phyloP scores from a whole-genome alignment of 2,113 vertebrate species.

The Eidolon helvum region DNA sequence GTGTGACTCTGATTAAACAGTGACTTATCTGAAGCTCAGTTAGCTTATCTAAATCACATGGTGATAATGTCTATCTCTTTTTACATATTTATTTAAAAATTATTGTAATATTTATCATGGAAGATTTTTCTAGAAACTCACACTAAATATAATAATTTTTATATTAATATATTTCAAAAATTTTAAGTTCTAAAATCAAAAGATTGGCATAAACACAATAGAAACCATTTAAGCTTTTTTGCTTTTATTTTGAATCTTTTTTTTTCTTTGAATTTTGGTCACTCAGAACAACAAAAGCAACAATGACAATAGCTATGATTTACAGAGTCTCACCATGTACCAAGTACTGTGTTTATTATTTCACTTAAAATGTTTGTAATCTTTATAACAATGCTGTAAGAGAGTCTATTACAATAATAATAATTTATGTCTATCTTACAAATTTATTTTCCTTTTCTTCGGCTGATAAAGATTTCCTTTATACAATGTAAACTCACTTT shows the following conservation, averaged over 20 bases:
- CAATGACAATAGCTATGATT: not conserved
- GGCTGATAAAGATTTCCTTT: not conserved
- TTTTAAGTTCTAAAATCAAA: not conserved
- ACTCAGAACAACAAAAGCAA: not conserved
- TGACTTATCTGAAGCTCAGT: not conserved
- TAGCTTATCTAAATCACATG: not conserved
- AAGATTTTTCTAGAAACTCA: not conserved
- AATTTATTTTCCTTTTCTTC: not conserved
- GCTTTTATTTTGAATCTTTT: not conserved
- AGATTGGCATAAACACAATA: not conserved
- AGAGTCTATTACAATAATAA: not conserved
- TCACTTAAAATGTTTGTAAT: not conserved
- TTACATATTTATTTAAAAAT: not conserved
- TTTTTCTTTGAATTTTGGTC: not conserved
- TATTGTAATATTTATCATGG: not conserved
- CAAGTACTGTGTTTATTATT: not conserved
- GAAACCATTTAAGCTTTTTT: not conserved
- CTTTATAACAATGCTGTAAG: not conserved
- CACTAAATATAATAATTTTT: not conserved
- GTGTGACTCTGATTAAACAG: not conserved
- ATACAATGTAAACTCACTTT: slow-evolving; percentile 6
- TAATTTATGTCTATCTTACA: not conserved
- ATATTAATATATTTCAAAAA: not conserved
- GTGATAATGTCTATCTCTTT: not conserved
- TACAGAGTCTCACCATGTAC: not conserved